A percentile compares a stretch with the other conserved stretches of the same genome.
phyloP scores from a whole-genome alignment of 2,113 vertebrate genomes.

The Nibea coibor region DNA sequence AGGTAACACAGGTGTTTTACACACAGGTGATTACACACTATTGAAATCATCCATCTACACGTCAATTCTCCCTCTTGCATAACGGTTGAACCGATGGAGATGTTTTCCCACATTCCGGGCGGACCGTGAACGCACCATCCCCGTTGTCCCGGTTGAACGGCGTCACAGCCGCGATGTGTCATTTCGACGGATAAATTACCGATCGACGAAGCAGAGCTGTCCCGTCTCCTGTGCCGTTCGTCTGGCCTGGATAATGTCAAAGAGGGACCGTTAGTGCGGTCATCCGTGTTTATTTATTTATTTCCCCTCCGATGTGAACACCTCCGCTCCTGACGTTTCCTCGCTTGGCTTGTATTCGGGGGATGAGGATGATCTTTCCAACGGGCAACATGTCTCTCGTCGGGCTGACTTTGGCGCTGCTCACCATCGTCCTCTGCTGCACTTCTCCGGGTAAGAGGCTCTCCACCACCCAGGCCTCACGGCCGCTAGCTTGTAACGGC shows the following conservation, averaged over 20 bases:
- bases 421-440: conserved; percentile 75
- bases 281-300: background rate
- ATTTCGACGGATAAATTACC: conserved; percentile 62
- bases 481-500: conserved; percentile 4
- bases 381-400: conserved; percentile 69
- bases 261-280: conserved; percentile 29
- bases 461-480: conserved; percentile 34
- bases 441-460: conserved; percentile 79
- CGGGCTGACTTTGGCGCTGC: conserved; percentile 70
- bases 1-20: too few species aligned
- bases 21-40: too few species aligned
- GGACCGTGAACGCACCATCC: conserved; percentile 29
- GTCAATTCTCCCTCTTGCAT: too few species aligned
- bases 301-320: background rate
- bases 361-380: conserved; percentile 53
- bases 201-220: background rate
- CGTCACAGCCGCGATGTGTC: conserved; percentile 76
- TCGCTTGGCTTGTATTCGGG: background rate
- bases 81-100: background rate
- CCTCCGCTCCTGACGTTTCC: background rate
- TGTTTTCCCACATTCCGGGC: background rate
- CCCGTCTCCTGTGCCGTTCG: conserved; percentile 19
- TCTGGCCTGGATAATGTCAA: conserved; percentile 37
- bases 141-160: conserved; percentile 20
- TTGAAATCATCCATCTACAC: too few species aligned